Evolutionary conservation across 2,888 invertebrate genomes (phyloP).

Genomic region (Salticus scenicus): DNA sequence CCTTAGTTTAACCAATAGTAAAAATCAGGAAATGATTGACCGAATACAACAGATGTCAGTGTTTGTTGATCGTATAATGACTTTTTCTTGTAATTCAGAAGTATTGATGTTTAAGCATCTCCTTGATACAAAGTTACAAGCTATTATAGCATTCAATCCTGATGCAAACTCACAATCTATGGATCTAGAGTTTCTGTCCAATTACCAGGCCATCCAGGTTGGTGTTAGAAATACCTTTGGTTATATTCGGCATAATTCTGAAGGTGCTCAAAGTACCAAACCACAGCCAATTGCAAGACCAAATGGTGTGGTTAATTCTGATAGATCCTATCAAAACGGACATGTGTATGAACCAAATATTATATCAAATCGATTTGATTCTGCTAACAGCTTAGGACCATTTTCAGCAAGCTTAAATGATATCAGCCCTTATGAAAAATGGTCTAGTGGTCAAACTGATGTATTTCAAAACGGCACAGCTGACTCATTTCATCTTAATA

Average conservation of each 20-base stretch:
- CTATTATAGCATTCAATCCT: conserved; percentile 86
- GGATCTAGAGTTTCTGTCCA: conserved; percentile 96
- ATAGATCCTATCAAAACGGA: conserved; percentile 84
- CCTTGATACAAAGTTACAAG: conserved; percentile 91
- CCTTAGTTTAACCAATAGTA: conserved; percentile 89
- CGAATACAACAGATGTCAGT: conserved; percentile 93
- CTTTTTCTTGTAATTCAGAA: conserved; percentile 91
- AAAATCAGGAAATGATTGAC: conserved; percentile 93
- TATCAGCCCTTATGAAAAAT: conserved; percentile 90
- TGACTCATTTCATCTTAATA: conserved; percentile 69
- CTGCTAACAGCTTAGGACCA: conserved; percentile 86
- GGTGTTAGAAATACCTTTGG: conserved; percentile 97
- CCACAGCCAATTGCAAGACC: conserved; percentile 92
- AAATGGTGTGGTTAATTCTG: conserved; percentile 78
- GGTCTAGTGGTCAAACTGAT: conserved; percentile 90
- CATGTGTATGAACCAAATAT: conserved; percentile 76
- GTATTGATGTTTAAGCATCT: conserved; percentile 94
- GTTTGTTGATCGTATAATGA: conserved; percentile 92
- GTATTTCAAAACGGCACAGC: conserved; percentile 74
- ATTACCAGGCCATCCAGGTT: conserved; percentile 94
- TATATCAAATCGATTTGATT: conserved; percentile 80
- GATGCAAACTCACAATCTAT: conserved; percentile 88
- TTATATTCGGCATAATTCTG: conserved; percentile 86
- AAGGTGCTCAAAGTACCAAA: conserved; percentile 77
- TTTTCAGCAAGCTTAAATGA: conserved; percentile 77